Base-by-base conservation (phyloP, 2,888 invertebrate genomes). In the Campaea margaritaria region DNA sequence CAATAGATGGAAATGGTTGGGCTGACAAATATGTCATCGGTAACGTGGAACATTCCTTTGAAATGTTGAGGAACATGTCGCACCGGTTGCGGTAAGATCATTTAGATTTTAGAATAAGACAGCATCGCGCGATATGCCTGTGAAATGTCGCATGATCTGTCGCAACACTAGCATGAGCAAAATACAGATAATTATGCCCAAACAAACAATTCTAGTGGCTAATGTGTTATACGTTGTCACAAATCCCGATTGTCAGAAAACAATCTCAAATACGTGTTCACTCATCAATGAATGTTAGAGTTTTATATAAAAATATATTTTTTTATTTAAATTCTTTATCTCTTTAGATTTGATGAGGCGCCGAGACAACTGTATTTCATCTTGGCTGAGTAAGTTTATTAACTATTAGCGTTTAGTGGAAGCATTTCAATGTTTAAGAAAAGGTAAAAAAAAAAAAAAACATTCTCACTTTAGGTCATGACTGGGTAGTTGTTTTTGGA, bases 341-440 rank as follows among this genome's bases (percentile, higher is more conserved):
- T 72, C 68, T 65, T 65, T 74, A 75, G 75, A 75, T 72, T 71
- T 73, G 73, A 73, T 70, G 64, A 73, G 65, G 66, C 67, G 69
- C 67, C 70, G 67, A 64, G 67, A 66, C 70, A 60, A 64, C 67
- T 62, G 27, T 56, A 50, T 43, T 54, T 48, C 65, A 45, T 62
- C 64, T 67, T 65, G 65, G 64, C 67, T 48, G 65, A 65, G 69
- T 69, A 69, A 67, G 67, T 69, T 67, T 34, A 64, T 53, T 49
- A 49, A 41, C 10, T 31, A 43, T 44, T 62, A 63, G 58, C 39
- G 54, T 65, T 58, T 56, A 62, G 46, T 59, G 51, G 44, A 46
- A 59, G 51, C 44, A 67, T 58, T 64, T 63, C 36, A 48, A 55
- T 64, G 16, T 58, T 49, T 60, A 49, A 52, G 8, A 31, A 31